Evolutionary conservation across 1,140 invertebrate species (phyloP).

Genomic region (Drosophila ohnishii): DNA sequence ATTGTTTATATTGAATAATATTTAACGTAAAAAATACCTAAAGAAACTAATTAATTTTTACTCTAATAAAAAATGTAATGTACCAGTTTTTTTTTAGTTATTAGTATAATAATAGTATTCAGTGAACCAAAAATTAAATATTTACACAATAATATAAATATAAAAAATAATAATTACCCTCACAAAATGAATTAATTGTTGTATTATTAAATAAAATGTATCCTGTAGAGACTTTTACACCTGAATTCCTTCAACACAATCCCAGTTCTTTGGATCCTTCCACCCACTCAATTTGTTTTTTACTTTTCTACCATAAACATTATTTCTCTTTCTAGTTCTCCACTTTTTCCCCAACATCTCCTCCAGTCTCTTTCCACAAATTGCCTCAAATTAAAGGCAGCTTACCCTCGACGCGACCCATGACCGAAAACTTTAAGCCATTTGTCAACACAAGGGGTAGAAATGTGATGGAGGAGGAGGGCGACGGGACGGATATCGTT

Average conservation of each 20-base stretch:
- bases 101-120: not conserved
- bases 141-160: not conserved
- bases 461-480: not conserved
- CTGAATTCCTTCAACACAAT: not conserved
- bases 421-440: conserved; percentile 61
- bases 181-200: not conserved
- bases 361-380: conserved; percentile 9
- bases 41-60: no score
- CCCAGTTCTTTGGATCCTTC: not conserved
- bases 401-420: conserved; percentile 26
- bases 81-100: not conserved
- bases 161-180: not conserved
- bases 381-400: conserved; percentile 54
- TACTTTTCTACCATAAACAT: conserved; percentile 13
- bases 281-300: conserved; percentile 10
- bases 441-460: conserved; percentile 59
- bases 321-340: not conserved
- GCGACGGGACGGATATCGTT: not conserved
- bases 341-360: not conserved
- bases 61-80: no score
- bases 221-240: not conserved
- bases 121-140: not conserved
- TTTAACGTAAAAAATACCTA: no score
- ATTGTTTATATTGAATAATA: not conserved
- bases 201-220: no score